Evolutionary conservation across 2,888 invertebrate genomes (phyloP).

Genomic region (Coleophora deauratella): DNA sequence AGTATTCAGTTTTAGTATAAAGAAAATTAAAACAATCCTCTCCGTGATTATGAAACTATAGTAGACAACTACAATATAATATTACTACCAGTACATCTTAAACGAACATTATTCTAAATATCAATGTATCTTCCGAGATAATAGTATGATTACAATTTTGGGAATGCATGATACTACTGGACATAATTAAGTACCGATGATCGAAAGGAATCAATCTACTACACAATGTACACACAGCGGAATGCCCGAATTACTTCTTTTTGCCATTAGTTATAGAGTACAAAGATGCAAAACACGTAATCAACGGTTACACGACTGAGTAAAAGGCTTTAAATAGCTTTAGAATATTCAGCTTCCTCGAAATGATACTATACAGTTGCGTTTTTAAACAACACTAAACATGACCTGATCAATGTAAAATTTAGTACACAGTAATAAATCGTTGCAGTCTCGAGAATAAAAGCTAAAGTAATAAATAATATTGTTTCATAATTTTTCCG

Average conservation of each 20-base stretch:
- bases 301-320: slow-evolving; percentile 23
- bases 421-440: slow-evolving; percentile 7
- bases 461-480: slow-evolving; percentile 39
- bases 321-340: slow-evolving; percentile 20
- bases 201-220: slow-evolving; percentile 44
- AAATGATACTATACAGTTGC: slow-evolving; percentile 32
- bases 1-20: slow-evolving; percentile 26
- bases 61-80: slow-evolving; percentile 46
- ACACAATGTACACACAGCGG: slow-evolving; percentile 46
- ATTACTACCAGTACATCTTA: slow-evolving; percentile 61
- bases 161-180: slow-evolving; percentile 70
- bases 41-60: slow-evolving; percentile 56
- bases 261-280: slow-evolving; percentile 38
- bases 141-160: slow-evolving; percentile 65
- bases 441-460: slow-evolving; percentile 25
- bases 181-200: slow-evolving; percentile 68
- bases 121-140: slow-evolving; percentile 58
- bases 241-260: slow-evolving; percentile 40
- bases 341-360: slow-evolving; percentile 36
- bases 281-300: slow-evolving; percentile 46
- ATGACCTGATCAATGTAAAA: slow-evolving; percentile 5
- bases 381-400: slow-evolving; percentile 33
- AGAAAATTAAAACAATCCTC: slow-evolving; percentile 43
- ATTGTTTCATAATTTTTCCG: slow-evolving; percentile 18
- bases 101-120: slow-evolving; percentile 67